These are phyloP conservation scores for Margaritifera margaritifera DNA, from an alignment of 2,888 invertebrate species.

Conservation along the genomic window DNA sequence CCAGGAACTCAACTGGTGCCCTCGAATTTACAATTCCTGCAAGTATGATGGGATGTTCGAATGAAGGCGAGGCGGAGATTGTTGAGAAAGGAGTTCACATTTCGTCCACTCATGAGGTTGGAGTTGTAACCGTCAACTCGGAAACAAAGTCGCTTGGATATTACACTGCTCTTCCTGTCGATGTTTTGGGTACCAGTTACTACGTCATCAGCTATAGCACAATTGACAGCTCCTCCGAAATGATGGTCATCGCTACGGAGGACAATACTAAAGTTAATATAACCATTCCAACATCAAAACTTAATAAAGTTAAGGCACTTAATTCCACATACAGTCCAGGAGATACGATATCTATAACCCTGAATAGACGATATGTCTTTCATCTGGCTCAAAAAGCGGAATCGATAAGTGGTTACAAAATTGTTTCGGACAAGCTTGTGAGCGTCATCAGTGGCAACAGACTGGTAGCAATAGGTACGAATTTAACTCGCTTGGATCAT, in stretches of 20 bases:
- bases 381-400: conserved; percentile 14
- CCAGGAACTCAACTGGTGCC: conserved; percentile 4
- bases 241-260: conserved; percentile 25
- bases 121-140: conserved; percentile 21
- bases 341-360: conserved; percentile 8
- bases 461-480: background rate
- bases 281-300: conserved; percentile 16
- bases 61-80: conserved; percentile 15
- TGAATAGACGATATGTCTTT: conserved; percentile 17
- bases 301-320: conserved; percentile 6
- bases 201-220: conserved; percentile 11
- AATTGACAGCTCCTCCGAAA: conserved; percentile 13
- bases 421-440: conserved; percentile 16
- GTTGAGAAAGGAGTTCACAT: conserved; percentile 24
- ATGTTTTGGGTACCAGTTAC: conserved; percentile 22
- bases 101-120: conserved; percentile 16
- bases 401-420: conserved; percentile 20
- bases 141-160: conserved; percentile 19
- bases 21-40: conserved; percentile 4
- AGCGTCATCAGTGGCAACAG: conserved; percentile 25
- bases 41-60: conserved; percentile 25
- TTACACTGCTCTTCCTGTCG: conserved; percentile 25
- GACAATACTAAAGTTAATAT: conserved; percentile 16
- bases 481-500: conserved; percentile 4
- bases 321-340: conserved; percentile 15